A percentile compares a stretch with the other conserved stretches of the same genome.
phyloP scores from a whole-genome alignment of 2,888 invertebrate genomes.

The Lissonota sp. region DNA sequence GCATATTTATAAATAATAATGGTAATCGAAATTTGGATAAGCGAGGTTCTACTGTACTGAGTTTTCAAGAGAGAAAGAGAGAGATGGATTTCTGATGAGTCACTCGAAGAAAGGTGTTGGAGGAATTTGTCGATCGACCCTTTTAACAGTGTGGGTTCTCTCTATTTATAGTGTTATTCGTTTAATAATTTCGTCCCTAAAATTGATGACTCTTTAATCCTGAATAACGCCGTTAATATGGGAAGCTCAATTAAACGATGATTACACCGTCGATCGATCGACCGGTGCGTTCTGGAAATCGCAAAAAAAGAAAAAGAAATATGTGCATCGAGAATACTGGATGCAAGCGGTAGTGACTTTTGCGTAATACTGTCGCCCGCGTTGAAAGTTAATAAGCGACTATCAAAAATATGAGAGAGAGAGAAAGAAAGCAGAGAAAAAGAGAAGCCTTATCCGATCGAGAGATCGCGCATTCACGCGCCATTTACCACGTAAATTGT shows the following conservation, averaged over 20 bases:
- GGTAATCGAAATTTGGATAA: too few relatives aligned
- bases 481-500: slow-evolving; percentile 66
- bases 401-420: slow-evolving; percentile 34
- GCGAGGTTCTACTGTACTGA: too few relatives aligned
- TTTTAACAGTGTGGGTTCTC: slow-evolving; percentile 34
- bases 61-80: too few relatives aligned
- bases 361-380: slow-evolving; percentile 52
- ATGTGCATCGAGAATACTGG: slow-evolving; percentile 11
- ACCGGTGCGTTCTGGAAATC: slow-evolving; percentile 18
- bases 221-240: slow-evolving; percentile 45
- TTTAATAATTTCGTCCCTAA: slow-evolving; percentile 41
- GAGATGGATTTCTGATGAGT: slow-evolving; percentile 37
- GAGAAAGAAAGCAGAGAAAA: slow-evolving; percentile 14
- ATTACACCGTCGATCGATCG: slow-evolving; percentile 51
- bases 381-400: slow-evolving; percentile 67
- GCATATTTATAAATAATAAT: too few relatives aligned
- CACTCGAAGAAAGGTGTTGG: slow-evolving; percentile 45
- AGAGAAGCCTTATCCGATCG: slow-evolving; percentile 52
- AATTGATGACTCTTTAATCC: slow-evolving; percentile 39
- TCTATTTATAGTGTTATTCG: not conserved
- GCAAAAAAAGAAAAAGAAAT: slow-evolving; percentile 20
- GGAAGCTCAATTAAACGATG: slow-evolving; percentile 42
- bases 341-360: slow-evolving; percentile 11
- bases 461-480: slow-evolving; percentile 56
- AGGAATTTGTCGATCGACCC: slow-evolving; percentile 43